Percentiles rank a stretch among this genome's conserved stretches.
Conservation (phyloP, 2,113 vertebrate species). For the Cynocephalus volans region DNA sequence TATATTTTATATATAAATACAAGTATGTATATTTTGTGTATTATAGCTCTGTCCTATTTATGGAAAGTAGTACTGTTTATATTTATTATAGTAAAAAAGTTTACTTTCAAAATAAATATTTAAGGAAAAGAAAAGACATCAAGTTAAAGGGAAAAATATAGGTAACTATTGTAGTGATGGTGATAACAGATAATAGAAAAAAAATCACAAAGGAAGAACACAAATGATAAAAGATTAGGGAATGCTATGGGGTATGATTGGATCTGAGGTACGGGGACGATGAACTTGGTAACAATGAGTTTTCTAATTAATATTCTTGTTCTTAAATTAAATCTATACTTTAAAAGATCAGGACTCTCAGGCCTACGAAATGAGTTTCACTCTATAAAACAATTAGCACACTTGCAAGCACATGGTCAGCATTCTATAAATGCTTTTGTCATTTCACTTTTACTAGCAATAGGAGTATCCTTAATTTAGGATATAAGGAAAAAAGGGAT, state of each 20-base stretch:
- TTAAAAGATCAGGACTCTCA: background rate
- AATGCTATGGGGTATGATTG: background rate
- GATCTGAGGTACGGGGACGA: background rate
- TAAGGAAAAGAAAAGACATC: background rate
- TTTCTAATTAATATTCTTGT: slow-evolving; percentile 8
- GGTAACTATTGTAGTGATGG: background rate
- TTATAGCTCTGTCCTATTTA: background rate
- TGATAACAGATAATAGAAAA: background rate
- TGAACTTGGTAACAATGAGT: background rate
- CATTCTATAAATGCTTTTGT: background rate
- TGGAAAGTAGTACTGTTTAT: background rate
- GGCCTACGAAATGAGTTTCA: background rate
- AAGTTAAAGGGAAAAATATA: background rate
- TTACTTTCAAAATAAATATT: background rate
- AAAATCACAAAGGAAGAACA: background rate
- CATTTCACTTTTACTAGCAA: background rate
- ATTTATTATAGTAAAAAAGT: background rate
- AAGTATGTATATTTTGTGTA: too few species aligned
- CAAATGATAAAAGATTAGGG: background rate
- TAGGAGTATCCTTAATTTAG: background rate
- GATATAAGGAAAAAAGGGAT: background rate
- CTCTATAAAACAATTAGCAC: background rate
- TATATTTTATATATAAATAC: background rate
- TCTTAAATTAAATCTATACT: background rate
- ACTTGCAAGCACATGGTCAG: background rate